phyloP scores from a whole-genome alignment of 2,113 vertebrate species.

The Tricholaema leucomelas region DNA sequence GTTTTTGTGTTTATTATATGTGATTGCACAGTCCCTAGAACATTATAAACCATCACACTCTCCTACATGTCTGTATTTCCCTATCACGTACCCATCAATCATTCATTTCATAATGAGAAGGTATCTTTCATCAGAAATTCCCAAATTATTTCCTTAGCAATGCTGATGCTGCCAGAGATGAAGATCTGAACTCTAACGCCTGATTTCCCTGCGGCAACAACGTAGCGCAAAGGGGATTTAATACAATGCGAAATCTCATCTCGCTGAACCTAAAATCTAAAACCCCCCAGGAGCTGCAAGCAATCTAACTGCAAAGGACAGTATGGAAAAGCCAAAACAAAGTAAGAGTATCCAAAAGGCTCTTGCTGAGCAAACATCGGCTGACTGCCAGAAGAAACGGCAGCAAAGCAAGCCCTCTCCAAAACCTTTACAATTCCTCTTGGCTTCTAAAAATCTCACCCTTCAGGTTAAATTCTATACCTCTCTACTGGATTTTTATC shows the following conservation, averaged over 20 bases:
- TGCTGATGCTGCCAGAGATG: neutral
- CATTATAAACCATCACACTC: neutral
- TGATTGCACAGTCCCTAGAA: neutral
- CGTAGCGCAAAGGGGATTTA: neutral
- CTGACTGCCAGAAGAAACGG: neutral
- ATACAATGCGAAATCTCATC: neutral
- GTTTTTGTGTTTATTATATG: neutral
- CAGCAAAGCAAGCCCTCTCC: neutral
- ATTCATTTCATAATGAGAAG: neutral
- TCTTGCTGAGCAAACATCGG: neutral
- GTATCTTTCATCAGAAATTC: neutral
- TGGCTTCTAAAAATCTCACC: neutral
- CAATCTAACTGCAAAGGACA: neutral
- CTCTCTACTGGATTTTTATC: neutral
- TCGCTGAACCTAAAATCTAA: neutral
- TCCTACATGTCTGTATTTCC: neutral
- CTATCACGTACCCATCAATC: neutral
- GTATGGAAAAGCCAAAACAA: neutral
- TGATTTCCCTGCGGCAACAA: neutral
- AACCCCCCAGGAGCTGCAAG: neutral
- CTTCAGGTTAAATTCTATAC: neutral
- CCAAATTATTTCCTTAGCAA: neutral
- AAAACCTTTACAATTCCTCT: neutral
- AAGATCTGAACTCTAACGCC: neutral
- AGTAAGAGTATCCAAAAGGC: neutral